Evolutionary conservation across 1,140 invertebrate species (phyloP), one percentile per base, ranked within the genome.

Genomic region (Panagrolaimus sp.): DNA sequence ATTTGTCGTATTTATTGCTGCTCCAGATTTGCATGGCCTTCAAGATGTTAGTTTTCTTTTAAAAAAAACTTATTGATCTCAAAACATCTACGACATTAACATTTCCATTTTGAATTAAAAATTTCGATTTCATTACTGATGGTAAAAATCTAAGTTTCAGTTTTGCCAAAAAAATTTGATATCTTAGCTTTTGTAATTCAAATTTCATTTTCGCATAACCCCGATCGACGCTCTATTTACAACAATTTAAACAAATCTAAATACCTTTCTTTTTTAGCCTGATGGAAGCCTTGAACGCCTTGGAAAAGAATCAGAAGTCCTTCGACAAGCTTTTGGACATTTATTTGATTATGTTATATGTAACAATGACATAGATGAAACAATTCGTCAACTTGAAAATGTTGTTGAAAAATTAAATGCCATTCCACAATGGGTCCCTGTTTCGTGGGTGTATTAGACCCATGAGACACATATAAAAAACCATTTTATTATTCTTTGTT

Each of bases 341-440:
- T 93, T 92, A 85, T 98, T 98, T 86, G 96, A 98, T 84, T 86
- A 96, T 84, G 93, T 92, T 57, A 95, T 98, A 79, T 70, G 25
- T 23, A 98, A 98, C 87, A 97, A 97, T 87, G 95, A 98, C 86
- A 98, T 98, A 72, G 94, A 98, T 82, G 94, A 98, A 84, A 98
- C 96, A 44, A 96, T 98, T 78, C 88, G 89, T 42, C 89, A 91
- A 67, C 85, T 98, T 72, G 93, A 98, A 69, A 45, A 70, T 8
- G 68, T 83, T 53, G 78, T 82, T n/a, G 82, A 82, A 65, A 82
- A 83, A 71, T 66, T 83, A 31, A 72, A 62, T 25, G 76, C 75
- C n/a, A 78, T 72, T 63, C 77, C 76, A 25, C 82, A 82, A 70
- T 82, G 80, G 79, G 76, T 82, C 27, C 82, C 80, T 9, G 75